Base-by-base conservation (phyloP, 2,797 vertebrate genomes). In the Notoglanidium macrostoma region DNA sequence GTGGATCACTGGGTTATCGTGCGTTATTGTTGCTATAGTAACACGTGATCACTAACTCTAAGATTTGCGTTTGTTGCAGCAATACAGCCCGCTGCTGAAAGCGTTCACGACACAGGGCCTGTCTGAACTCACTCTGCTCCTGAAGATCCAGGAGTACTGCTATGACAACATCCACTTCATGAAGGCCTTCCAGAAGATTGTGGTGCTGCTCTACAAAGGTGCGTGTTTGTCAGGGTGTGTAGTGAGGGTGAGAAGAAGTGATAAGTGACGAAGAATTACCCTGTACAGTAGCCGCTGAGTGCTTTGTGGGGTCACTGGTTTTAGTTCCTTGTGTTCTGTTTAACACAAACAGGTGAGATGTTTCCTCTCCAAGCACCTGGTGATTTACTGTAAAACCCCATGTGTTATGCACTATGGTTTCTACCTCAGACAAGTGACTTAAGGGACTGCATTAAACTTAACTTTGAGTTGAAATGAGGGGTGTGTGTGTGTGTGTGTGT, bases 91-190 rank as follows among this genome's bases (percentile, higher is more conserved):
- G 93, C 96, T 99, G 91, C 96, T 99, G 94, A 98, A 98, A 95
- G 96, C 97, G 94, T 99, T 98, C 93, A 98, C 98, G 88, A 97
- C 97, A 92, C 97, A 99, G 96, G 97, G 97, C 95, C 97, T 96
- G 92, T 98, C 98, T 44, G 98, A 98, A 93, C 95, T 98, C 94
- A 98, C 96, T 87, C 97, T 98, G 94, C 96, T 99, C 92, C 94
- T 97, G 92, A 99, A 99, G 97, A 97, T 99, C 94, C 98, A 99
- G 94, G 98, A 99, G 96, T 98, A 99, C 93, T 99, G 98, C 95
- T 99, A 99, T 35, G 98, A 99, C 92, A 99, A 99, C 95, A 99
- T 99, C 94, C 97, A 98, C 94, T 99, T 99, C 96, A 99, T 98
- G 98, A 99, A 98, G 93, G 96, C 98, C 95, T 99, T 99, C 93